phyloP scores from a whole-genome alignment of 2,797 vertebrate genomes.

The Antrozous pallidus region DNA sequence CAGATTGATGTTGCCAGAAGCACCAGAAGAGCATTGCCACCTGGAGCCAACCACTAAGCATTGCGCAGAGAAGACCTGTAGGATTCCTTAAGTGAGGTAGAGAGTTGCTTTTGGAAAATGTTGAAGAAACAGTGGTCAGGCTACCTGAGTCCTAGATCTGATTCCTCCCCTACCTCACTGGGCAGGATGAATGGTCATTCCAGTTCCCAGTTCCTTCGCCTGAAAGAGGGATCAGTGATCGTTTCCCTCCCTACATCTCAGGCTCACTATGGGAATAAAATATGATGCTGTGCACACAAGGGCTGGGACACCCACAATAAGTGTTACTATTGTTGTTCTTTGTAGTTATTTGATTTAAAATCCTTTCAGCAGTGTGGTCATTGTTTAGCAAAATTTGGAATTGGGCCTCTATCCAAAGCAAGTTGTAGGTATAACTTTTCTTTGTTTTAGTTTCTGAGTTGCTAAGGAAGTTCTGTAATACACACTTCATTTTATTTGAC shows the following conservation, averaged over 20 bases:
- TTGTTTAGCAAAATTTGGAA: slow-evolving; percentile 21
- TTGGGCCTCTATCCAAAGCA: not conserved
- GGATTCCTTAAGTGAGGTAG: not conserved
- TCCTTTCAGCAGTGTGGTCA: not conserved
- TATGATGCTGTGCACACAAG: not conserved
- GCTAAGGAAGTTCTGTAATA: not conserved
- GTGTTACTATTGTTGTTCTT: not conserved
- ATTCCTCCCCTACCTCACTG: not conserved
- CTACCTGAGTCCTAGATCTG: not conserved
- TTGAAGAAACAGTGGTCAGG: not conserved
- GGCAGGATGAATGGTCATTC: not conserved
- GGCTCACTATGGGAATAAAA: not conserved
- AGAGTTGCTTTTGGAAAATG: not conserved
- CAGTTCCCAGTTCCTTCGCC: not conserved
- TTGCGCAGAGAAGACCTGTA: not conserved
- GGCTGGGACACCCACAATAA: not conserved
- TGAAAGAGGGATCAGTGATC: not conserved
- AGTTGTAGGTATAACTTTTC: not conserved
- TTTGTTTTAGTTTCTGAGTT: not conserved
- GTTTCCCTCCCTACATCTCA: not conserved
- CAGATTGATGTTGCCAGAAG: not conserved
- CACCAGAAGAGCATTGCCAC: not conserved
- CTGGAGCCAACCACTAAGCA: not conserved
- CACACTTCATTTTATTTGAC: not conserved
- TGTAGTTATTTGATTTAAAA: not conserved